Evolutionary conservation across 2,113 vertebrate genomes (phyloP).

Genomic region (Epinephelus lanceolatus): DNA sequence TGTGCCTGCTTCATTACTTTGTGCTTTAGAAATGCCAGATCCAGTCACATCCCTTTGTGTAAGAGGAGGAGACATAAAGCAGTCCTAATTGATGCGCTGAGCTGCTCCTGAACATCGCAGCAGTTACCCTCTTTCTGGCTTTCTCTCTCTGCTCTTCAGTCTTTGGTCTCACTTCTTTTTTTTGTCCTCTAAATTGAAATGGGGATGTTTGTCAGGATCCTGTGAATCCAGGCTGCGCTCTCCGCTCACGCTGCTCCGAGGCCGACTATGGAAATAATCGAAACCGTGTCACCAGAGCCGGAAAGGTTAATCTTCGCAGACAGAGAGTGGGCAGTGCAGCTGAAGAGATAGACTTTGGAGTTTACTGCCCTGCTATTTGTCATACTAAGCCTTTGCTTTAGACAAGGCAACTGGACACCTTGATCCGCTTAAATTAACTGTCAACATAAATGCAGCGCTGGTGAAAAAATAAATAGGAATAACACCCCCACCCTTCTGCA

Average conservation of each 20-base stretch:
- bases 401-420: conserved; percentile 79
- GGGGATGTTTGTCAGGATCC: conserved; percentile 51
- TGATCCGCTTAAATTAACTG: conserved; percentile 83
- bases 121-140: background rate
- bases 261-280: conserved; percentile 72
- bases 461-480: conserved; percentile 70
- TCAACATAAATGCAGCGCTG: conserved; percentile 78
- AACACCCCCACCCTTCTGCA: conserved; percentile 23
- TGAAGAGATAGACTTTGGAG: conserved; percentile 74
- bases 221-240: conserved; percentile 40
- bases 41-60: background rate
- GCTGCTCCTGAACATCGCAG: conserved; percentile 21
- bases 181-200: conserved; percentile 41
- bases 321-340: conserved; percentile 72
- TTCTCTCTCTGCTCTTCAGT: conserved; percentile 12
- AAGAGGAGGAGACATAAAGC: conserved; percentile 4
- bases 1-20: background rate
- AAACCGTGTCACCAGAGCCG: conserved; percentile 68
- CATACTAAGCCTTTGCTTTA: conserved; percentile 75
- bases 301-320: conserved; percentile 80
- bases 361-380: conserved; percentile 79
- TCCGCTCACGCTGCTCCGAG: conserved; percentile 12
- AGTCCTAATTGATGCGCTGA: conserved; percentile 36
- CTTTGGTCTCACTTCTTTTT: background rate
- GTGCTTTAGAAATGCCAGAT: conserved; percentile 17